Percentiles rank a stretch among this genome's conserved stretches.
Evolutionary conservation across 1,140 invertebrate species (phyloP).

Genomic region (Thalassaphorura encarpata): DNA sequence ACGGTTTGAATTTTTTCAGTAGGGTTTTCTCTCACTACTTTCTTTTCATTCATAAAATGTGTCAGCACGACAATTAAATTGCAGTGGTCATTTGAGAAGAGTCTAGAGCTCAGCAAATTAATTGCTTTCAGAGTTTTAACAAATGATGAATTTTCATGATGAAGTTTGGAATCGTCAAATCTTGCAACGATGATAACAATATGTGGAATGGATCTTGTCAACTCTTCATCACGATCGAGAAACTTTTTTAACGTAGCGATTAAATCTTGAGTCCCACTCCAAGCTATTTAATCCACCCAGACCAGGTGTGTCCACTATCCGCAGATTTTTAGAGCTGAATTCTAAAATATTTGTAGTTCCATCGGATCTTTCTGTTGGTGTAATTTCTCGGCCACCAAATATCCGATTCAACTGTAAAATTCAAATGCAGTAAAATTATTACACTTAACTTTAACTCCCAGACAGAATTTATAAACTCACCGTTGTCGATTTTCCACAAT

Average conservation of each 20-base stretch:
- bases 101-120: slow-evolving; percentile 11
- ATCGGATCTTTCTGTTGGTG: not conserved
- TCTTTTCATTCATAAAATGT: slow-evolving; percentile 18
- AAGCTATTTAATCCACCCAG: slow-evolving; percentile 6
- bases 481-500: slow-evolving; percentile 19
- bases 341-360: slow-evolving; percentile 15
- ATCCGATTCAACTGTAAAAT: slow-evolving; percentile 12
- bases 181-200: slow-evolving; percentile 11
- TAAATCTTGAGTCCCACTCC: slow-evolving; percentile 14
- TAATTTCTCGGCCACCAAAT: slow-evolving; percentile 16
- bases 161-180: slow-evolving; percentile 10
- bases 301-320: slow-evolving; percentile 24
- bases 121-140: slow-evolving; percentile 13
- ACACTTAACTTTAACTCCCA: not conserved
- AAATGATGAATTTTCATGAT: slow-evolving; percentile 7
- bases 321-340: slow-evolving; percentile 9
- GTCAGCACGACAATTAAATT: slow-evolving; percentile 23
- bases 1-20: slow-evolving; percentile 2
- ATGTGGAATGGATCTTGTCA: slow-evolving; percentile 14
- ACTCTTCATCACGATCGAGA: slow-evolving; percentile 10
- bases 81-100: slow-evolving; percentile 12
- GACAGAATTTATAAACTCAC: not conserved
- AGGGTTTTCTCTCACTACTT: not conserved
- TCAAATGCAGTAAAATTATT: not conserved
- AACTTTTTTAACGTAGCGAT: slow-evolving; percentile 22